Percentiles rank a stretch among this genome's conserved stretches.
Evolutionary conservation across 2,797 vertebrate genomes (phyloP).

Genomic region (Rhadinocentrus ornatus): DNA sequence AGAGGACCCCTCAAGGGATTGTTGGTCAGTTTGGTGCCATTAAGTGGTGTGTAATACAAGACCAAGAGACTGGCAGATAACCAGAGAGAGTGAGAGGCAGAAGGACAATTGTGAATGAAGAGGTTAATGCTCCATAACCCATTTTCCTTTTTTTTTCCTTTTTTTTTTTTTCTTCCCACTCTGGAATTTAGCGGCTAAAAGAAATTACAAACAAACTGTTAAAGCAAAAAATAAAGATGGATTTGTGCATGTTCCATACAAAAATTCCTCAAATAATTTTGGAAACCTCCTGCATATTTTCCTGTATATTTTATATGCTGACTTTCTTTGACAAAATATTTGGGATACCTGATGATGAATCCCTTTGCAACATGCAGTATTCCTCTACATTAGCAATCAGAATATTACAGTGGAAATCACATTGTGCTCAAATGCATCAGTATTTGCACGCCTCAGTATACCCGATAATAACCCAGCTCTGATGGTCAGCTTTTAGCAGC

Average conservation of each 20-base stretch:
- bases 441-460: conserved; percentile 48
- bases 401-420: conserved; percentile 32
- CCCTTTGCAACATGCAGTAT: not conserved
- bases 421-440: conserved; percentile 25
- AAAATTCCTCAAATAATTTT: conserved; percentile 10
- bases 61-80: conserved; percentile 38
- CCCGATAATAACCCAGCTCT: conserved; percentile 44
- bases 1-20: conserved; percentile 60
- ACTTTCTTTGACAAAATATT: conserved; percentile 3
- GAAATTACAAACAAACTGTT: conserved; percentile 60
- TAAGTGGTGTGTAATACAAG: conserved; percentile 76
- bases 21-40: conserved; percentile 74
- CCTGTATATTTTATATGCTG: too few species aligned
- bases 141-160: conserved; percentile 63
- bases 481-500: conserved; percentile 30
- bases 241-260: conserved; percentile 12
- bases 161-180: too few species aligned
- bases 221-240: conserved; percentile 9
- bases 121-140: conserved; percentile 72
- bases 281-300: not conserved
- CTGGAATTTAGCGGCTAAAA: conserved; percentile 53
- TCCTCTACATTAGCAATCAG: conserved; percentile 10
- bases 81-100: conserved; percentile 15
- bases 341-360: not conserved
- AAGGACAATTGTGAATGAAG: conserved; percentile 62